phyloP scores from a whole-genome alignment of 2,797 vertebrate genomes.

The Tamandua tetradactyla region DNA sequence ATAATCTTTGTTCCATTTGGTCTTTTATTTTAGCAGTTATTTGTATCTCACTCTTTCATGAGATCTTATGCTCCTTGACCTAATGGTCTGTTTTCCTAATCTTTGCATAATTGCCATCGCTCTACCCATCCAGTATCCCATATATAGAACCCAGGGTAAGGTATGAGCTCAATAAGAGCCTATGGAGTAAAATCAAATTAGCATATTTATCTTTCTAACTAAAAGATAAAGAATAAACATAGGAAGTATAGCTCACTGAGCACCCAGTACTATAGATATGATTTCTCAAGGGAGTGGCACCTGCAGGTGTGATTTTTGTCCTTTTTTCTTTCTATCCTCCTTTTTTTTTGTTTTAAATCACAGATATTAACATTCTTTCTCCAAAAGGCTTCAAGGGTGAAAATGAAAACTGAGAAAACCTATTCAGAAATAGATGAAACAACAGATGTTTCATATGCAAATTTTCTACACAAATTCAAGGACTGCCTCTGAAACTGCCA shows the following conservation, averaged over 20 bases:
- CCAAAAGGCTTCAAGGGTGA: background rate
- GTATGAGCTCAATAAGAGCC: background rate
- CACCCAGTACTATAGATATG: background rate
- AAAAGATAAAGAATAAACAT: background rate
- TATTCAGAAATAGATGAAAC: constrained; percentile 21
- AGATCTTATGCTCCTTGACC: background rate
- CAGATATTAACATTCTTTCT: constrained; percentile 19
- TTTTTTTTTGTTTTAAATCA: background rate
- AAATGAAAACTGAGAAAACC: constrained; percentile 15
- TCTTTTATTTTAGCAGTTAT: background rate
- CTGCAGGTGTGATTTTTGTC: background rate
- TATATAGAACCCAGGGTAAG: background rate
- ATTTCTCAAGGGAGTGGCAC: background rate
- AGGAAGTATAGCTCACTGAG: background rate
- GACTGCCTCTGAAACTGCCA: background rate
- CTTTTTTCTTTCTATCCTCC: background rate
- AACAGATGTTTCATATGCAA: background rate
- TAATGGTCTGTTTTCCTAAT: background rate
- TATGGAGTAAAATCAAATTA: background rate
- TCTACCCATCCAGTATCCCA: background rate
- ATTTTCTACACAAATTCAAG: constrained; percentile 42
- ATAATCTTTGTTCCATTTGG: background rate
- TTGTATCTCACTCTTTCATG: background rate
- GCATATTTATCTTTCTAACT: background rate
- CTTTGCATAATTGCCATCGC: background rate